Conservation (phyloP, 2,888 invertebrate species). For the Himalopsyche tibetana region DNA sequence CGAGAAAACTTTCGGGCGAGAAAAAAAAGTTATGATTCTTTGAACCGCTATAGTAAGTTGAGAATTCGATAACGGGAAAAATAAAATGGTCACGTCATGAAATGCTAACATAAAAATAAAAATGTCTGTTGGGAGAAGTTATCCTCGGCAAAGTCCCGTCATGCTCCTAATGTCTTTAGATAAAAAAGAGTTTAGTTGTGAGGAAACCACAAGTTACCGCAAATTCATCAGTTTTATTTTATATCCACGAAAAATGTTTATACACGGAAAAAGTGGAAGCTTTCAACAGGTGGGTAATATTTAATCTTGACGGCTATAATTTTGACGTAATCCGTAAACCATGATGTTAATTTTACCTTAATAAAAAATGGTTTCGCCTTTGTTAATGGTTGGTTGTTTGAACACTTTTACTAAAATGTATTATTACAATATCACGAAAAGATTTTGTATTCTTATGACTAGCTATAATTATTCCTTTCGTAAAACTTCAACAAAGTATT, state of each 20-base stretch:
- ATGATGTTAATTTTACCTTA: conserved; percentile 5
- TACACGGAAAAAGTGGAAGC: background rate
- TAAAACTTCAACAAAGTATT: too few relatives aligned
- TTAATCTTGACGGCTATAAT: conserved; percentile 3
- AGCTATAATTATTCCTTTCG: too few relatives aligned
- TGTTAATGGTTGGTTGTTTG: background rate
- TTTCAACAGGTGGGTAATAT: conserved; percentile 15
- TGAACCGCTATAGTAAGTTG: conserved; percentile 3
- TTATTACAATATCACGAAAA: too few relatives aligned
- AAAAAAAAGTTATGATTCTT: conserved; percentile 24
- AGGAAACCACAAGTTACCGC: conserved; percentile 13
- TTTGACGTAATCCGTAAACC: background rate
- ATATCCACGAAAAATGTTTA: background rate
- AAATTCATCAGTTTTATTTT: conserved; percentile 4
- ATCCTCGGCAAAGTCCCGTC: conserved; percentile 18
- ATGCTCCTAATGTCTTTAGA: conserved; percentile 15
- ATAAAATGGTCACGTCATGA: conserved; percentile 30
- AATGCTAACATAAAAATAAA: conserved; percentile 34
- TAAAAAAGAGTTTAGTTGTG: conserved; percentile 31
- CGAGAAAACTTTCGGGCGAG: background rate
- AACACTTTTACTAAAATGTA: too few relatives aligned
- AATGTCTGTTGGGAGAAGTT: conserved; percentile 8
- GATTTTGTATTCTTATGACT: too few relatives aligned
- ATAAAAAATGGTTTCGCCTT: background rate
- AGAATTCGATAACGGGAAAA: conserved; percentile 26